A percentile compares a stretch with the other conserved stretches of the same genome.
Evolutionary conservation across 2,797 vertebrate genomes (phyloP).

Genomic region (Heterohyrax brucei): DNA sequence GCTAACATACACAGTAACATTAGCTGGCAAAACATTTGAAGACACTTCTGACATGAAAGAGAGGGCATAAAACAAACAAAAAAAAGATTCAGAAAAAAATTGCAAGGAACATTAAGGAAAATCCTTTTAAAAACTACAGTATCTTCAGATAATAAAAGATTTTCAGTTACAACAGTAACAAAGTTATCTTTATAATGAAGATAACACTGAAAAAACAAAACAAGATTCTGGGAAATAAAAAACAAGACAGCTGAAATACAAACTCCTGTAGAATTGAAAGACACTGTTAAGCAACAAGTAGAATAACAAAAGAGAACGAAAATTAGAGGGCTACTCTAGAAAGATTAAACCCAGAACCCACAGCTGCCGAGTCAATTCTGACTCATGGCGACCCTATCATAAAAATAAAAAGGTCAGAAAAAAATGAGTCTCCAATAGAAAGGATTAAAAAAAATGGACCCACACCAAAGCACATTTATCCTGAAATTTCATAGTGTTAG

Average conservation of each 20-base stretch:
- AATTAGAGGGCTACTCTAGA: neutral
- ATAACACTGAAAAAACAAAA: neutral
- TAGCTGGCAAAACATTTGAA: neutral
- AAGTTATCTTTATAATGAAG: slow-evolving; percentile 29
- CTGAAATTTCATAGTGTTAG: neutral
- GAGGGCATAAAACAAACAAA: neutral
- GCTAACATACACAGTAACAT: neutral
- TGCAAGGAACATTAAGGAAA: neutral
- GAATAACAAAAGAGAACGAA: slow-evolving; percentile 5
- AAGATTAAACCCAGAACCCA: neutral
- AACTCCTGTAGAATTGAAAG: slow-evolving; percentile 20
- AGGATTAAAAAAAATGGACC: neutral
- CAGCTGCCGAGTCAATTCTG: too few species aligned
- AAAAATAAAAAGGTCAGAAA: slow-evolving; percentile 33
- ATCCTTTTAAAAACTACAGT: neutral
- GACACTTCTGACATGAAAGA: neutral
- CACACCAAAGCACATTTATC: neutral
- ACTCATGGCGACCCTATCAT: neutral
- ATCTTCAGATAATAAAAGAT: slow-evolving; percentile 40
- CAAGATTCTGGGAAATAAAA: slow-evolving; percentile 41
- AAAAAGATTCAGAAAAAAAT: neutral
- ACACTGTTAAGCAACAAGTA: slow-evolving; percentile 34
- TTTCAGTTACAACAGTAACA: slow-evolving; percentile 21
- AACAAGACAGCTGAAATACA: slow-evolving; percentile 34
- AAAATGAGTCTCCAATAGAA: neutral